phyloP scores from a whole-genome alignment of 2,113 vertebrate genomes.

The Chelonoidis abingdonii region DNA sequence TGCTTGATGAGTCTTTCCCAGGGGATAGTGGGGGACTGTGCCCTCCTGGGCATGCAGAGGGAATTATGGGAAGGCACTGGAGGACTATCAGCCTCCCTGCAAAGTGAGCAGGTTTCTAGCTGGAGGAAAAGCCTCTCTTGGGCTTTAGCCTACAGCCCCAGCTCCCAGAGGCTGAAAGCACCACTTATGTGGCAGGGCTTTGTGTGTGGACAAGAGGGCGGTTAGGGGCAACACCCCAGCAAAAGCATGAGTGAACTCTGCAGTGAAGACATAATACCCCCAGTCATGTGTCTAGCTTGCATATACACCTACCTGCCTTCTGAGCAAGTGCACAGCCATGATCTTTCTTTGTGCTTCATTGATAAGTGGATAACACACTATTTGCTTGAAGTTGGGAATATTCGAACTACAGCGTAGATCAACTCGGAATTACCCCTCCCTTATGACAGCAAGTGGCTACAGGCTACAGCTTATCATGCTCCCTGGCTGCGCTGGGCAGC shows the following conservation, averaged over 20 bases:
- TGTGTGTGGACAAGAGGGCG: background rate
- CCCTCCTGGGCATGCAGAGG: too few relatives aligned
- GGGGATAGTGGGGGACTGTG: background rate
- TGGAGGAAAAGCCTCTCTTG: background rate
- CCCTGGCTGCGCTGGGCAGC: too few relatives aligned
- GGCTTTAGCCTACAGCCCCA: background rate
- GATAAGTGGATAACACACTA: background rate
- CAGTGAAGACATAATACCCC: background rate
- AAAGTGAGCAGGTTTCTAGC: background rate
- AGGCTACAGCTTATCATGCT: background rate
- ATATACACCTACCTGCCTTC: background rate
- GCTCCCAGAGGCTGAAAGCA: background rate
- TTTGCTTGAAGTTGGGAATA: too few relatives aligned
- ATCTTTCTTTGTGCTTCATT: background rate
- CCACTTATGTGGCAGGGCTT: background rate
- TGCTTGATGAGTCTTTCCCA: background rate
- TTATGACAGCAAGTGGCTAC: too few relatives aligned
- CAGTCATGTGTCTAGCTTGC: background rate
- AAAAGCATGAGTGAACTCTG: too few relatives aligned
- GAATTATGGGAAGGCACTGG: background rate
- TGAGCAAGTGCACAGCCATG: background rate
- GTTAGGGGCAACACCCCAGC: too few relatives aligned
- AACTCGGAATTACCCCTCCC: background rate
- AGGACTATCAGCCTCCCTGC: background rate
- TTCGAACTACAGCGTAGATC: too few relatives aligned